These are phyloP conservation scores for Spodoptera littoralis DNA, from an alignment of 2,888 invertebrate species.

Conservation along the genomic window DNA sequence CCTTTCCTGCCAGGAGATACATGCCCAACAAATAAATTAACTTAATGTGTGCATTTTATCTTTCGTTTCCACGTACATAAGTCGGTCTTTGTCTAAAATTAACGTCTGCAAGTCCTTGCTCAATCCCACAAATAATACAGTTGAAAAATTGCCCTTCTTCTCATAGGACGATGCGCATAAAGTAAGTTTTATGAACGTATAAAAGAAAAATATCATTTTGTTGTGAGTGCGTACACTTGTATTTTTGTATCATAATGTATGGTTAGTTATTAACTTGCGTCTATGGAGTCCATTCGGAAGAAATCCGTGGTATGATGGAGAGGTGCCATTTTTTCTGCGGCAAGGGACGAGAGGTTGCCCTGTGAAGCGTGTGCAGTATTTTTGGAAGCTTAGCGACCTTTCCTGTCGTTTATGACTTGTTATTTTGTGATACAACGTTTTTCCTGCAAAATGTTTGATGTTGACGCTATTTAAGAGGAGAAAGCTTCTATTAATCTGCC, in stretches of 20 bases:
- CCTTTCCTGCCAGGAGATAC: constrained; percentile 53
- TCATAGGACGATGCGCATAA: constrained; percentile 43
- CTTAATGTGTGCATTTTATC: constrained; percentile 75
- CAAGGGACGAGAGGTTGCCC: constrained; percentile 21
- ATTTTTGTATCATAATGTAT: constrained; percentile 65
- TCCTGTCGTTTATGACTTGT: constrained; percentile 30
- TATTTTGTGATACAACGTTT: constrained; percentile 24
- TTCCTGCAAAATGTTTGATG: constrained; percentile 10
- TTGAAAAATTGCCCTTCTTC: constrained; percentile 73
- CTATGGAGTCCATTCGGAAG: constrained; percentile 48
- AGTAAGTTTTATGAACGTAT: constrained; percentile 55
- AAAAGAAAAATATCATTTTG: constrained; percentile 66
- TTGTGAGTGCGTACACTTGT: constrained; percentile 71
- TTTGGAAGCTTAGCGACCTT: constrained; percentile 5
- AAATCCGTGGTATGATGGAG: constrained; percentile 45
- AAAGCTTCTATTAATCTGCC: too few relatives aligned
- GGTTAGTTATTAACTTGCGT: constrained; percentile 60
- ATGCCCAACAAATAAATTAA: constrained; percentile 75
- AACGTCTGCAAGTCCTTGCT: constrained; percentile 69
- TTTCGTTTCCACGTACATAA: constrained; percentile 62
- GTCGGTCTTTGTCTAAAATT: constrained; percentile 78
- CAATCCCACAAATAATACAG: constrained; percentile 67
- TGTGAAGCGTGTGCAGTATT: constrained; percentile 7
- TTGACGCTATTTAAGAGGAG: constrained; percentile 9
- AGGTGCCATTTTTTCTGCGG: constrained; percentile 40